These are phyloP conservation scores for Taurulus bubalis DNA, from an alignment of 2,113 vertebrate genomes.

Conservation along the genomic window DNA sequence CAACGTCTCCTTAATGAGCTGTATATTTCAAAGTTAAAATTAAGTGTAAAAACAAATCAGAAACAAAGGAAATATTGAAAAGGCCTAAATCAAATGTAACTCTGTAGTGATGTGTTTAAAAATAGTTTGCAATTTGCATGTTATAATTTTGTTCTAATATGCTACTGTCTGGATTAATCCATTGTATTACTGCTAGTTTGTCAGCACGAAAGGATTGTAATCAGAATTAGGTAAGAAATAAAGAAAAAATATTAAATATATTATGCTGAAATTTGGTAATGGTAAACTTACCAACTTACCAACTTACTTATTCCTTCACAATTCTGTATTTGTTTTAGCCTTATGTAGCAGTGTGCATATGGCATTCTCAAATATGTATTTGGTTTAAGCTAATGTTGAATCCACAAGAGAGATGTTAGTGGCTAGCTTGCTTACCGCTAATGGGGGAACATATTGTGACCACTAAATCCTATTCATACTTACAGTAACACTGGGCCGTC, in stretches of 20 bases:
- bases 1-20: background rate
- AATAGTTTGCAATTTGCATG: too few relatives aligned
- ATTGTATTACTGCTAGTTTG: background rate
- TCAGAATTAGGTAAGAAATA: background rate
- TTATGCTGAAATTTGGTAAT: background rate
- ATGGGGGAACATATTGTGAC: constrained; percentile 1
- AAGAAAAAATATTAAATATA: too few relatives aligned
- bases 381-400: constrained; percentile 2
- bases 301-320: background rate
- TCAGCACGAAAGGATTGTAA: background rate
- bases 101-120: background rate
- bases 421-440: background rate
- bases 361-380: background rate
- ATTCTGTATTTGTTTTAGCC: background rate
- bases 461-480: background rate
- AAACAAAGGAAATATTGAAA: background rate
- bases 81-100: background rate
- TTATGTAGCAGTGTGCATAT: background rate
- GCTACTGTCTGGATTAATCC: background rate
- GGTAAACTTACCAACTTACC: background rate
- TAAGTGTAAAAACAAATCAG: background rate
- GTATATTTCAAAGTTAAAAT: background rate
- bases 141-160: background rate
- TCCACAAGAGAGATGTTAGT: background rate
- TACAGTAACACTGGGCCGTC: background rate